phyloP scores from a whole-genome alignment of 2,888 invertebrate species.

The Andrena flavipes region DNA sequence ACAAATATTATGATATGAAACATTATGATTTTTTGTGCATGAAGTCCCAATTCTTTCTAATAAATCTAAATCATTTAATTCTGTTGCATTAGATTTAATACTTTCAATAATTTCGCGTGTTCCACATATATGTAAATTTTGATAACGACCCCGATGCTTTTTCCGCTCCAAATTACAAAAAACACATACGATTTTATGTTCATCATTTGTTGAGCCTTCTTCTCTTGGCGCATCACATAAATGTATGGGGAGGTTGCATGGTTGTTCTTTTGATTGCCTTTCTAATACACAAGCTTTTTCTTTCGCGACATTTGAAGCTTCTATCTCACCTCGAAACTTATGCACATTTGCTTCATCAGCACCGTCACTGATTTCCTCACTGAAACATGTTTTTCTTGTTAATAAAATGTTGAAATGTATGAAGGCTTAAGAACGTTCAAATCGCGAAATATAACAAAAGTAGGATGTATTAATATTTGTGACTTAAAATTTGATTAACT shows the following conservation, averaged over 20 bases:
- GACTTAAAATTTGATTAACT: background rate
- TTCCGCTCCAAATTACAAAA: slow-evolving; percentile 13
- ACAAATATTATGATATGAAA: background rate
- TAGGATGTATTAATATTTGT: background rate
- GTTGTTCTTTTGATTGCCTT: background rate
- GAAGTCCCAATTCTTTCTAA: background rate
- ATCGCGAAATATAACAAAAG: background rate
- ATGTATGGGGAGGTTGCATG: background rate
- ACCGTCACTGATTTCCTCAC: background rate
- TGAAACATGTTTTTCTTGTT: slow-evolving; percentile 2
- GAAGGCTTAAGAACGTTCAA: background rate
- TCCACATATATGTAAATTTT: slow-evolving; percentile 9
- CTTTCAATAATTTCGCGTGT: slow-evolving; percentile 1
- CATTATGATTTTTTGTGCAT: background rate
- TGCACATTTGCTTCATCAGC: too few relatives aligned
- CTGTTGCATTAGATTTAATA: background rate
- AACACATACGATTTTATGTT: background rate
- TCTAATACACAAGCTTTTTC: background rate
- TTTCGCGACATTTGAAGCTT: too few relatives aligned
- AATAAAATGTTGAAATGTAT: background rate
- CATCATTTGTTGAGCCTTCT: background rate
- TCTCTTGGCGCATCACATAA: background rate
- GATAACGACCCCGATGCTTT: background rate
- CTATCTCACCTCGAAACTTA: too few relatives aligned
- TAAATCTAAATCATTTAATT: background rate